phyloP scores from a whole-genome alignment of 2,797 vertebrate genomes.

The Hephaestus fuliginosus region DNA sequence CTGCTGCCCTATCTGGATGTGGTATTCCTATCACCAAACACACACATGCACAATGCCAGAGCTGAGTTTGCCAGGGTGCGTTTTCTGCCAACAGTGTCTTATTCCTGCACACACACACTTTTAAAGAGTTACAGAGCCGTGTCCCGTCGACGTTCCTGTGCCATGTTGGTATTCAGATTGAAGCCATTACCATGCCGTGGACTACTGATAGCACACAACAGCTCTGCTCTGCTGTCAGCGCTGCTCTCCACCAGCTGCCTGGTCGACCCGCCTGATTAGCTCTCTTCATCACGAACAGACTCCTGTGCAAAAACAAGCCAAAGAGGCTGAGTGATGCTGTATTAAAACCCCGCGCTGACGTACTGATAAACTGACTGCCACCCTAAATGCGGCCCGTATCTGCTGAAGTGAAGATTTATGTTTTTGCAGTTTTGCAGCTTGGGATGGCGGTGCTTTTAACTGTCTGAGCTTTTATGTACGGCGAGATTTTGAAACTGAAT shows the following conservation, averaged over 20 bases:
- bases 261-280: constrained; percentile 13
- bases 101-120: constrained; percentile 21
- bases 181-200: constrained; percentile 20
- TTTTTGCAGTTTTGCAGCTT: neutral
- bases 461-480: neutral
- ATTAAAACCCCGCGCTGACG: neutral
- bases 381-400: neutral
- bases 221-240: constrained; percentile 43
- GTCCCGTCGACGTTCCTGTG: constrained; percentile 29
- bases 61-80: constrained; percentile 15
- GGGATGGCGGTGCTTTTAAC: no score
- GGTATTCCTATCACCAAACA: constrained; percentile 18
- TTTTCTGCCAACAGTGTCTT: constrained; percentile 42
- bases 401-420: neutral
- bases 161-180: constrained; percentile 42
- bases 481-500: neutral
- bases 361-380: neutral
- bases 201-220: constrained; percentile 40
- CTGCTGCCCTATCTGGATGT: neutral
- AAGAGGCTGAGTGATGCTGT: neutral
- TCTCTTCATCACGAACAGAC: constrained; percentile 21
- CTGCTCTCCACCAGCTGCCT: constrained; percentile 12
- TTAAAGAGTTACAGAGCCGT: constrained; percentile 19
- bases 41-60: constrained; percentile 27
- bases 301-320: neutral